phyloP scores from a whole-genome alignment of 2,888 invertebrate species.

The Dynastes tityus region DNA sequence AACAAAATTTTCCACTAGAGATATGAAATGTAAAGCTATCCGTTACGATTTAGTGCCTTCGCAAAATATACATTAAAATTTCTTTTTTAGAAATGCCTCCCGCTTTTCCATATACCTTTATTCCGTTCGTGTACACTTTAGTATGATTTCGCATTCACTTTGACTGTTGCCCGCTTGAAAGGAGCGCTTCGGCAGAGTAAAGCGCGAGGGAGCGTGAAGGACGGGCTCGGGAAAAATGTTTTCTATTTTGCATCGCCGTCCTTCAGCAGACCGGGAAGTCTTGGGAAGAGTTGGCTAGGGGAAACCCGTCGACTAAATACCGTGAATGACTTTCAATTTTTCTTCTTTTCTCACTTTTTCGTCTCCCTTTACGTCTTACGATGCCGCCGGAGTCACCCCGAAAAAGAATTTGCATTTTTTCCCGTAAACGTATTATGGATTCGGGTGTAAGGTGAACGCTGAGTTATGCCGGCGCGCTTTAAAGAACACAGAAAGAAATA shows the following conservation, averaged over 20 bases:
- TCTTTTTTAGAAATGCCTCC: no score
- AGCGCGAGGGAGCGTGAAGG: not conserved
- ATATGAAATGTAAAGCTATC: no score
- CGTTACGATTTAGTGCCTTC: no score
- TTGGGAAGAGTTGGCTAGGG: not conserved
- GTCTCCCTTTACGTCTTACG: not conserved
- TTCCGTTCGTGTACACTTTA: not conserved
- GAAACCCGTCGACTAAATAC: not conserved
- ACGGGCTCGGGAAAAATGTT: not conserved
- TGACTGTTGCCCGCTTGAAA: conserved; percentile 14
- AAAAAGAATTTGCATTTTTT: conserved; percentile 38
- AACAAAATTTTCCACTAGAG: no score
- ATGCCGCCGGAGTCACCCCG: not conserved
- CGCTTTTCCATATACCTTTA: no score
- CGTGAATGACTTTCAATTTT: conserved; percentile 15
- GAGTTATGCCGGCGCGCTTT: conserved; percentile 3
- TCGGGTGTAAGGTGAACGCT: conserved; percentile 28
- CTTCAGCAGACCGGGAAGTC: not conserved
- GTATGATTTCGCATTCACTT: conserved; percentile 15
- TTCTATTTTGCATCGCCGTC: conserved; percentile 23
- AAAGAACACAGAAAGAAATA: conserved; percentile 29
- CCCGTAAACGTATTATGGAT: conserved; percentile 40
- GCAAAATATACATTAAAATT: no score
- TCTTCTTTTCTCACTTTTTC: not conserved
- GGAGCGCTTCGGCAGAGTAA: not conserved